These are phyloP conservation scores for Glossophaga mutica DNA, from an alignment of 2,797 vertebrate genomes.

Conservation along the genomic window DNA sequence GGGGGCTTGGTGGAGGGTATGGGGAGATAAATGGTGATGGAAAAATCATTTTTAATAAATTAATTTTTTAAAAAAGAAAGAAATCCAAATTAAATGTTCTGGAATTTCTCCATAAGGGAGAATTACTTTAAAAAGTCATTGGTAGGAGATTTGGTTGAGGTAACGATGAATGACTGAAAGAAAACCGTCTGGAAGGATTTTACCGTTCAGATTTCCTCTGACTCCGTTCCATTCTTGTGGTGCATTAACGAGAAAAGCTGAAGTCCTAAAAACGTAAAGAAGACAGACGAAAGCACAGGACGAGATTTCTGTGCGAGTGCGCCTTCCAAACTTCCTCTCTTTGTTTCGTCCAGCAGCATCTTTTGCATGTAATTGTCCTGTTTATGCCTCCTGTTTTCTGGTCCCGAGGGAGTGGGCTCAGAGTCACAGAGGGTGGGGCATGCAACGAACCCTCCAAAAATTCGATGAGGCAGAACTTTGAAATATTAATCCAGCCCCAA, in stretches of 20 bases:
- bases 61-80: not conserved
- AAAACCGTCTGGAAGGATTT: not conserved
- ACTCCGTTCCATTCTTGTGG: not conserved
- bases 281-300: not conserved
- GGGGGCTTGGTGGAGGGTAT: not conserved
- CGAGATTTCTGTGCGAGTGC: not conserved
- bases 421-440: not conserved
- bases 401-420: not conserved
- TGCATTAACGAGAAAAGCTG: not conserved
- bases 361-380: accelerated
- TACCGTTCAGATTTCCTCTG: not conserved
- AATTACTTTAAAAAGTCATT: not conserved
- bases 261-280: not conserved
- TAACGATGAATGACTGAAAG: not conserved
- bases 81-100: not conserved
- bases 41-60: not conserved
- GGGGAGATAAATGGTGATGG: not conserved
- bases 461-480: not conserved
- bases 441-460: not conserved
- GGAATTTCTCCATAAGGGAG: not conserved
- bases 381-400: not conserved
- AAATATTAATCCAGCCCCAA: not conserved
- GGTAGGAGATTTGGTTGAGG: not conserved
- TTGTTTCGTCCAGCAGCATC: not conserved
- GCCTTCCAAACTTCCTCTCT: not conserved